phyloP scores from a whole-genome alignment of 1,140 invertebrate genomes.

The Drosophila nikananu region DNA sequence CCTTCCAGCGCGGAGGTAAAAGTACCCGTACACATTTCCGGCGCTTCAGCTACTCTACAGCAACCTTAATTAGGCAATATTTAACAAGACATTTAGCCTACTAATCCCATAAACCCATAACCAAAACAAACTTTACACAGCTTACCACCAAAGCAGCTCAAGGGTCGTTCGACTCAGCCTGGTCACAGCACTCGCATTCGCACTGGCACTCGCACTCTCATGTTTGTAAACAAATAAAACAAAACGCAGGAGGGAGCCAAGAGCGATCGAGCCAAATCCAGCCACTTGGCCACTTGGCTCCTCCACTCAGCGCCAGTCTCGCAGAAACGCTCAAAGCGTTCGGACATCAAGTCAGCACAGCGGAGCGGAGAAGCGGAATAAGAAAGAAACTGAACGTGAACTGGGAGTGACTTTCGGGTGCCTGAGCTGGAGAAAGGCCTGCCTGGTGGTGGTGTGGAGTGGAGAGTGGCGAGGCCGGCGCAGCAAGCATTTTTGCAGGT shows the following conservation, averaged over 20 bases:
- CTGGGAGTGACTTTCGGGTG: slow-evolving; percentile 70
- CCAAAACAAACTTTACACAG: slow-evolving; percentile 63
- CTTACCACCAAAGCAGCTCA: slow-evolving; percentile 25
- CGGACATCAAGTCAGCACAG: slow-evolving; percentile 45
- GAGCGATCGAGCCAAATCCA: slow-evolving; percentile 22
- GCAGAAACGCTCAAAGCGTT: slow-evolving; percentile 76
- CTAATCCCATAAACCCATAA: slow-evolving; percentile 52
- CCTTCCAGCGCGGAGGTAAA: not conserved
- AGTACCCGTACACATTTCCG: not conserved
- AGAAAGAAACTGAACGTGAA: slow-evolving; percentile 36
- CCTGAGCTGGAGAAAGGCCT: slow-evolving; percentile 68
- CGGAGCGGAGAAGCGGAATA: slow-evolving; percentile 7
- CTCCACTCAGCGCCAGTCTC: slow-evolving; percentile 62
- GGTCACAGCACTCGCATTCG: slow-evolving; percentile 9
- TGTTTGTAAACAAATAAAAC: slow-evolving; percentile 54
- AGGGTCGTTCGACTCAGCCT: slow-evolving; percentile 50
- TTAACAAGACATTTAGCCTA: slow-evolving; percentile 42
- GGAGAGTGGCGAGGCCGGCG: slow-evolving; percentile 9
- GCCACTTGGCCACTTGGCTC: slow-evolving; percentile 49
- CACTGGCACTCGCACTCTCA: slow-evolving; percentile 8
- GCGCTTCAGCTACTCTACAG: slow-evolving; percentile 9
- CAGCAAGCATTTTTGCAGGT: slow-evolving; percentile 33
- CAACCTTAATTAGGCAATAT: slow-evolving; percentile 50
- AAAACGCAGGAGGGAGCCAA: slow-evolving; percentile 30
- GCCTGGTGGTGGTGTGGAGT: slow-evolving; percentile 2